Evolutionary conservation across 2,888 invertebrate genomes (phyloP), one percentile per base, ranked within the genome.

Genomic region (Norana najaformis): DNA sequence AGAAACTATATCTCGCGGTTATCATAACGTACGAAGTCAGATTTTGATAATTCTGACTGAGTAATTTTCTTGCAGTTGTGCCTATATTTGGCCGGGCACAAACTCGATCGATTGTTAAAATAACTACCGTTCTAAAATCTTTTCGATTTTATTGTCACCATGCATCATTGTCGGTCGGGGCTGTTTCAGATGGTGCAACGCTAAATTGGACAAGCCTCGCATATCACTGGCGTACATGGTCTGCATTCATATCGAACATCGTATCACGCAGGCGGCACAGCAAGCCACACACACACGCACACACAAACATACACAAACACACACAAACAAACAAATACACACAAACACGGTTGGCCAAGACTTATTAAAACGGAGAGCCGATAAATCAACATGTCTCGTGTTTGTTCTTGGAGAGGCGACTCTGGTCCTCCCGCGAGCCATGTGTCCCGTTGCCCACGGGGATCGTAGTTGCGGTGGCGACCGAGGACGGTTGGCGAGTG

Each of bases 141-240:
- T 23, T 47, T n/a, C 69, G 30, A 69, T 69, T 69, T 69, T 30
- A 69, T 69, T 69, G 69, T 69, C 69, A 30, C 69, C 30, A n/a
- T n/a, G 69, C 69, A 69, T 69, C 69, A 69, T 16, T 69, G 69
- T n/a, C 69, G 30, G 8, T 69, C 69, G 14, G 69, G 69, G 69
- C 69, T 53, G 3, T 16, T n/a, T 69, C 69, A 69, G 30, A 69
- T 69, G 69, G 69, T 5, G 30, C 69, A 1, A 5, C 69, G 69
- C 69, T 69, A n/a, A 69, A 69, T 69, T 69, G 69, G 69, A 69
- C 69, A 69, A 69, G 69, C n/a, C 69, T 69, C 69, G 69, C 69
- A n/a, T 69, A 69, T 69, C 69, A 69, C 30, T 69, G 69, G 30
- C 69, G 69, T 69, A n/a, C 69, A 69, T 69, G 69, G 30, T 69